Evolutionary conservation across 2,888 invertebrate genomes (phyloP), one percentile per base, ranked within the genome.

Genomic region (Coelinius sp.): DNA sequence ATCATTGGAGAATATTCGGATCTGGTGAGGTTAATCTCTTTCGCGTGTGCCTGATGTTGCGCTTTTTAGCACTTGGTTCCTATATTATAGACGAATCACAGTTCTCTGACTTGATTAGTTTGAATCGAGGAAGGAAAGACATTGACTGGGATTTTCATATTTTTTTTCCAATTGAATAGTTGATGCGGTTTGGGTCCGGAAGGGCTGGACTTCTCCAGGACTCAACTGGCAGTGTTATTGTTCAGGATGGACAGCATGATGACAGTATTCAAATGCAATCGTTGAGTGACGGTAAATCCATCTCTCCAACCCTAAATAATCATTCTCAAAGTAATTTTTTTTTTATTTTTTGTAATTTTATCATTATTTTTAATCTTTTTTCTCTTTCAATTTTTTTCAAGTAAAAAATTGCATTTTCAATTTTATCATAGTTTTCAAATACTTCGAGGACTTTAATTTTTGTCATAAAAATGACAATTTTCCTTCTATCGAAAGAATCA

Each of bases 161-260:
- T n/a, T 56, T 56, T 66, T 22, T 10, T 31, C 8, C 0, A 14
- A 38, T 14, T 10, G 31, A 25, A 62, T 80, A 93, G 93, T 85
- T 94, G 77, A 92, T 93, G 84, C 90, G 92, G 78, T 88, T 88
- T 69, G 86, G 87, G 14, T 87, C 88, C 2, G 91, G 90, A 74
- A 88, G 91, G 88, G 83, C 88, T 27, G 87, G 88, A 10, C 80
- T 89, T 25, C 83, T 89, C 69, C 92, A 92, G 83, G 92, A 92
- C 83, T 91, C 92, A 6, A 91, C 90, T 1, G 92, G 92, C n/a
- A 92, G 92, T 64, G 91, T 92, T 6, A 88, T 88, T 27, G 88
- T 91, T 3, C 87, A 86, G 71, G 88, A 88, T 66, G 84, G 81
- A 14, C 85, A 86, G n/a, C 85, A 84, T 7, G 87, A 88, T n/a